phyloP scores from a whole-genome alignment of 2,888 invertebrate genomes.

The Myopa testacea region DNA sequence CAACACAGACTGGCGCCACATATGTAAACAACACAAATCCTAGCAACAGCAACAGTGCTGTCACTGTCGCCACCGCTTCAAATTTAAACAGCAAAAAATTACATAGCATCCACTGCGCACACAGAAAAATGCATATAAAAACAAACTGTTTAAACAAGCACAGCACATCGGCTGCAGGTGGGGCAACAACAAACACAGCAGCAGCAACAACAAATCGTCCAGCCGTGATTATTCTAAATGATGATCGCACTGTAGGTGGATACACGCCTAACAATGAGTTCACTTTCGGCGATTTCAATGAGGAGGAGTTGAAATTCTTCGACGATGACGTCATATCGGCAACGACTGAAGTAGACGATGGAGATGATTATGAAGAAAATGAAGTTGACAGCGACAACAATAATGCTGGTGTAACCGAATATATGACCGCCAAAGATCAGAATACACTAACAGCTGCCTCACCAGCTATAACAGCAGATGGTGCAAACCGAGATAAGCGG shows the following conservation, averaged over 20 bases:
- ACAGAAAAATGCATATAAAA: not conserved
- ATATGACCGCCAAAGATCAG: not conserved
- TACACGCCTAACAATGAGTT: conserved; percentile 75
- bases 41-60: conserved; percentile 27
- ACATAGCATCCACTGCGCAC: not conserved
- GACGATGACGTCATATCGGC: conserved; percentile 46
- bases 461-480: not conserved
- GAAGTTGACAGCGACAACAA: conserved; percentile 30
- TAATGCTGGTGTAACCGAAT: conserved; percentile 7
- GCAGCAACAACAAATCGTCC: conserved; percentile 67
- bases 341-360: not conserved
- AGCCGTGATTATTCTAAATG: conserved; percentile 80
- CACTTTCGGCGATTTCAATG: conserved; percentile 74
- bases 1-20: conserved; percentile 27
- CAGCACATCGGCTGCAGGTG: conserved; percentile 27
- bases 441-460: not conserved
- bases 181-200: not conserved
- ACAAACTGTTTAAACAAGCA: not conserved
- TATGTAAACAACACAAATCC: conserved; percentile 13
- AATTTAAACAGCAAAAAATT: not conserved
- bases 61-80: not conserved
- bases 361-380: conserved; percentile 3
- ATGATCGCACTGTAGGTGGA: conserved; percentile 64
- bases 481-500: conserved; percentile 6
- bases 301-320: conserved; percentile 66